A percentile compares a stretch with the other conserved stretches of the same genome.
Evolutionary conservation across 2,888 invertebrate species (phyloP).

Genomic region (Timandra comae): DNA sequence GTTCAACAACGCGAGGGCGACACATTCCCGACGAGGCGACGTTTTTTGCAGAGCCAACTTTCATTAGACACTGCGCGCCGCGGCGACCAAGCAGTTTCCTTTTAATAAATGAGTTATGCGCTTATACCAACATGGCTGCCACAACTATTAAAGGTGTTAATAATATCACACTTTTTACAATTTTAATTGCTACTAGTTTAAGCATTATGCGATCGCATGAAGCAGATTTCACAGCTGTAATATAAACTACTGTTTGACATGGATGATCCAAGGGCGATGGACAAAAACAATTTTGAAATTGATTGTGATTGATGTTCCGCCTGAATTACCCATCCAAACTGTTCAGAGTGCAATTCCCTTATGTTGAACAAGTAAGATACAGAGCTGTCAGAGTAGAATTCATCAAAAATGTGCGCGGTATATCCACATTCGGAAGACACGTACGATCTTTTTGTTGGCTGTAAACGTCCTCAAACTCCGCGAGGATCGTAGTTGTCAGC

Average conservation of each 20-base stretch:
- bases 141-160: slow-evolving; percentile 48
- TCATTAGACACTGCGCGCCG: slow-evolving; percentile 67
- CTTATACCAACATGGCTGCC: slow-evolving; percentile 66
- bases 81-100: slow-evolving; percentile 61
- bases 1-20: slow-evolving; percentile 68
- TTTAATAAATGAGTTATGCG: slow-evolving; percentile 73
- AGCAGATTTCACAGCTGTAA: background rate
- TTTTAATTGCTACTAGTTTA: slow-evolving; percentile 8
- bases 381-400: slow-evolving; percentile 44
- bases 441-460: slow-evolving; percentile 52
- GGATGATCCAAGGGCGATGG: background rate
- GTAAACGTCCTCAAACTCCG: slow-evolving; percentile 47
- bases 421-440: slow-evolving; percentile 49
- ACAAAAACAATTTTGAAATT: slow-evolving; percentile 8
- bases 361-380: slow-evolving; percentile 26
- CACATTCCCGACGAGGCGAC: slow-evolving; percentile 68
- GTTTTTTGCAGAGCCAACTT: slow-evolving; percentile 71
- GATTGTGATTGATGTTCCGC: slow-evolving; percentile 11
- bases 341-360: slow-evolving; percentile 13
- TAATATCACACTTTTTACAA: slow-evolving; percentile 42
- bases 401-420: slow-evolving; percentile 48
- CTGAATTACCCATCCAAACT: slow-evolving; percentile 6
- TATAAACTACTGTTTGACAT: background rate
- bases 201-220: too few relatives aligned
- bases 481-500: slow-evolving; percentile 48